phyloP scores from a whole-genome alignment of 2,888 invertebrate species.

The Slavum lentiscoides region DNA sequence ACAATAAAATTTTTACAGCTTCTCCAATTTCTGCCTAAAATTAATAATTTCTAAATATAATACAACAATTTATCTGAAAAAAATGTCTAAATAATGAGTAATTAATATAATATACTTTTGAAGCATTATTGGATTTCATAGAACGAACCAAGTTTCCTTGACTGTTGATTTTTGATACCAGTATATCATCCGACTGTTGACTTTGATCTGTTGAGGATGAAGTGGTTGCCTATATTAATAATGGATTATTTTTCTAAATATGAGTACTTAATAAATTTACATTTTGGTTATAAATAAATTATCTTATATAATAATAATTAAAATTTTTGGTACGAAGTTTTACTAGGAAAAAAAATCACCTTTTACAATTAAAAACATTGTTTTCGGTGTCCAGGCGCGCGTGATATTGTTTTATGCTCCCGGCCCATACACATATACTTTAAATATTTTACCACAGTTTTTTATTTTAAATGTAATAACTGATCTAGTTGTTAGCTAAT shows the following conservation, averaged over 20 bases:
- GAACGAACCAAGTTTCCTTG: conserved; percentile 73
- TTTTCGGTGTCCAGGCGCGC: too few species aligned
- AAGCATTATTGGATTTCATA: conserved; percentile 60
- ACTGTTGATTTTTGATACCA: conserved; percentile 60
- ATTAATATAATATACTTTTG: background rate
- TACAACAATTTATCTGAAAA: background rate
- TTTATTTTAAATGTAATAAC: too few species aligned
- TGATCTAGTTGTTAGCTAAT: too few species aligned
- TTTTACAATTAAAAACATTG: too few species aligned
- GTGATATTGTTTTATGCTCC: too few species aligned
- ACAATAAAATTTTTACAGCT: conserved; percentile 65
- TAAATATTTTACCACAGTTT: too few species aligned
- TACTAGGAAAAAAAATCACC: too few species aligned
- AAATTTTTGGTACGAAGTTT: too few species aligned
- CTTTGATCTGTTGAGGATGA: too few species aligned
- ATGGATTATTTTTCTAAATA: background rate
- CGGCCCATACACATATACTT: too few species aligned
- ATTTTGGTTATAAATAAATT: conserved; percentile 60
- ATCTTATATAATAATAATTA: too few species aligned
- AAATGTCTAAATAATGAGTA: background rate
- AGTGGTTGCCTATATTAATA: background rate
- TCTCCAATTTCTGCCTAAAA: conserved; percentile 54
- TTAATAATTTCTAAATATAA: background rate
- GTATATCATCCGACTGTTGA: background rate
- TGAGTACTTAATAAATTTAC: background rate